A percentile compares a stretch with the other conserved stretches of the same genome.
These are phyloP conservation scores for Apamea sordens DNA, from an alignment of 2,888 invertebrate species.

Conservation along the genomic window DNA sequence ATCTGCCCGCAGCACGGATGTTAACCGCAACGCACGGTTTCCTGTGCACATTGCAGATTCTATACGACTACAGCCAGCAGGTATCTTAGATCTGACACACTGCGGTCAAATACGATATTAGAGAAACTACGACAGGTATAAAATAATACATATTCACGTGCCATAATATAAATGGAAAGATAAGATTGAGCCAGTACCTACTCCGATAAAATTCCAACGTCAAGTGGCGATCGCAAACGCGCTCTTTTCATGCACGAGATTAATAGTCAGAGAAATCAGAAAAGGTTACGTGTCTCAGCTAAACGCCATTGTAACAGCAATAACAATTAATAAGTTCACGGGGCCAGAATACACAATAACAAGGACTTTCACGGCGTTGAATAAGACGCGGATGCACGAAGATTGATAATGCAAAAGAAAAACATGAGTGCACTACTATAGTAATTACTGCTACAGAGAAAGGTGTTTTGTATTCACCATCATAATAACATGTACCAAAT, in stretches of 20 bases:
- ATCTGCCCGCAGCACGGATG: constrained; percentile 81
- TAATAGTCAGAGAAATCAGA: constrained; percentile 60
- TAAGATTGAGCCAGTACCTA: constrained; percentile 48
- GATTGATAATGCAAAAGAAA: constrained; percentile 82
- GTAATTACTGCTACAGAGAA: constrained; percentile 84
- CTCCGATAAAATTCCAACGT: constrained; percentile 69
- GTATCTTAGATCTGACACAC: constrained; percentile 55
- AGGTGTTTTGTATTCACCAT: constrained; percentile 81
- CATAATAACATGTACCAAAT: constrained; percentile 83
- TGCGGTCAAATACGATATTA: constrained; percentile 57
- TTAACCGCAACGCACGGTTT: constrained; percentile 82
- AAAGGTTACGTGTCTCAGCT: constrained; percentile 64
- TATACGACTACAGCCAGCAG: constrained; percentile 65
- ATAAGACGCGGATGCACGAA: constrained; percentile 79
- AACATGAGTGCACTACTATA: constrained; percentile 78
- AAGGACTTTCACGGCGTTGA: constrained; percentile 83
- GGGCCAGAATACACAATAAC: constrained; percentile 73
- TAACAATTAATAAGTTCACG: constrained; percentile 78
- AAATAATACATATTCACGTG: constrained; percentile 74
- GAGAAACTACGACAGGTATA: constrained; percentile 71
- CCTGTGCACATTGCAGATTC: constrained; percentile 74
- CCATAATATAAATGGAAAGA: constrained; percentile 61
- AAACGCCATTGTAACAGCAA: constrained; percentile 71
- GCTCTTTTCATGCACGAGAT: constrained; percentile 45
- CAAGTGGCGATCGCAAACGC: constrained; percentile 52